These are phyloP conservation scores for Torymus texanus DNA, from an alignment of 2,888 invertebrate species.

Conservation along the genomic window DNA sequence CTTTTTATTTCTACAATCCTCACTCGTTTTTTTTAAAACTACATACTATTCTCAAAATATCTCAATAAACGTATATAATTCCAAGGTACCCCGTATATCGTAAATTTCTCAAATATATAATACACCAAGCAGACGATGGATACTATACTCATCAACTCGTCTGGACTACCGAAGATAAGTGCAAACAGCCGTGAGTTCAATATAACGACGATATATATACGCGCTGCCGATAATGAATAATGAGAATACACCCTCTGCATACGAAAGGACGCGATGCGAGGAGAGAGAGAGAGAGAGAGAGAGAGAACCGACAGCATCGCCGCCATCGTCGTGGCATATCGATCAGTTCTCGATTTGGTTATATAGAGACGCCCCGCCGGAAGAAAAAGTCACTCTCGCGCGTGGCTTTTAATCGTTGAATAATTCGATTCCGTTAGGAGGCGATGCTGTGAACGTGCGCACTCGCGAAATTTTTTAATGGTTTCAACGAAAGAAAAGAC, in stretches of 20 bases:
- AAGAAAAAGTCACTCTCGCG: background rate
- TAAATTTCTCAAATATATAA: background rate
- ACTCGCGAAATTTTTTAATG: too few relatives aligned
- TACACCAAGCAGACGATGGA: background rate
- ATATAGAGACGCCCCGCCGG: background rate
- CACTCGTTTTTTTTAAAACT: too few relatives aligned
- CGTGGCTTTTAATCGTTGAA: slow-evolving; percentile 12
- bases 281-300: slow-evolving; percentile 27
- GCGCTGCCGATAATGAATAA: slow-evolving; percentile 41
- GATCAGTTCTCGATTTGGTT: slow-evolving; percentile 29
- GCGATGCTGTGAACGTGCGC: background rate
- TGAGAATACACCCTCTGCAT: slow-evolving; percentile 21
- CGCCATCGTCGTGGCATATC: slow-evolving; percentile 19
- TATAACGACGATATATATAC: slow-evolving; percentile 31
- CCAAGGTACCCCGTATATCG: background rate
- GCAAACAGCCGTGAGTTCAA: slow-evolving; percentile 11
- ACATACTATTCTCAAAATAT: too few relatives aligned
- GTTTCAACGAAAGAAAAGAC: too few relatives aligned
- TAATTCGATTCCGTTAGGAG: slow-evolving; percentile 1
- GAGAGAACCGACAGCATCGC: background rate
- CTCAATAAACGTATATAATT: too few relatives aligned
- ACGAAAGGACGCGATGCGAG: background rate
- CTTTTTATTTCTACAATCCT: too few relatives aligned
- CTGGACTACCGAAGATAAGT: slow-evolving; percentile 23
- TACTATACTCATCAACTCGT: background rate